These are phyloP conservation scores for Panulirus ornatus DNA, from an alignment of 1,140 invertebrate genomes.

Conservation along the genomic window DNA sequence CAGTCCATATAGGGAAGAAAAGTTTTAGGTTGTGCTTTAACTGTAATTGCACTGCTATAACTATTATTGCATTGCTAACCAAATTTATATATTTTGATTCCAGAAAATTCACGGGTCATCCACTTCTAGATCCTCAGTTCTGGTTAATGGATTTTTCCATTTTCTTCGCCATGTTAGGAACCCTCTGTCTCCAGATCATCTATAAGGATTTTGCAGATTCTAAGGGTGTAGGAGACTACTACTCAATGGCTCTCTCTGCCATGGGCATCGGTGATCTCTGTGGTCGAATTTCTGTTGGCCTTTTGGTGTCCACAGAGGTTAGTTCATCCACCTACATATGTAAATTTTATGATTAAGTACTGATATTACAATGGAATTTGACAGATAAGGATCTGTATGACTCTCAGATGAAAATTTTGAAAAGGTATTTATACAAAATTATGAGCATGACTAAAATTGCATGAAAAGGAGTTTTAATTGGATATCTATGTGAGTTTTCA, in stretches of 20 bases:
- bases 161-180: conserved; percentile 74
- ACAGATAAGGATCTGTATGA: too few species aligned
- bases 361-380: too few species aligned
- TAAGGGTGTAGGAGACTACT: conserved; percentile 41
- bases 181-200: conserved; percentile 75
- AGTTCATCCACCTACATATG: background rate
- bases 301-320: conserved; percentile 18
- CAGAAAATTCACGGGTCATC: conserved; percentile 28
- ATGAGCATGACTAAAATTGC: too few species aligned
- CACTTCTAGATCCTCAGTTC: conserved; percentile 52
- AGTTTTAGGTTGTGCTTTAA: background rate
- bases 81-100: background rate
- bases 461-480: too few species aligned
- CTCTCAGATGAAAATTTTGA: too few species aligned
- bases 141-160: conserved; percentile 74
- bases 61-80: background rate
- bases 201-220: conserved; percentile 66
- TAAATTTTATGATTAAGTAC: too few species aligned
- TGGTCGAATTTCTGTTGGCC: conserved; percentile 26
- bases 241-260: conserved; percentile 55
- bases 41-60: background rate
- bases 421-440: too few species aligned
- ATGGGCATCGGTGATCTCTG: conserved; percentile 56
- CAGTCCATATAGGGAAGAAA: background rate
- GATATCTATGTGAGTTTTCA: too few species aligned